A percentile compares a stretch with the other conserved stretches of the same genome.
phyloP scores from a whole-genome alignment of 2,113 vertebrate species.

The Cercocebus atys region DNA sequence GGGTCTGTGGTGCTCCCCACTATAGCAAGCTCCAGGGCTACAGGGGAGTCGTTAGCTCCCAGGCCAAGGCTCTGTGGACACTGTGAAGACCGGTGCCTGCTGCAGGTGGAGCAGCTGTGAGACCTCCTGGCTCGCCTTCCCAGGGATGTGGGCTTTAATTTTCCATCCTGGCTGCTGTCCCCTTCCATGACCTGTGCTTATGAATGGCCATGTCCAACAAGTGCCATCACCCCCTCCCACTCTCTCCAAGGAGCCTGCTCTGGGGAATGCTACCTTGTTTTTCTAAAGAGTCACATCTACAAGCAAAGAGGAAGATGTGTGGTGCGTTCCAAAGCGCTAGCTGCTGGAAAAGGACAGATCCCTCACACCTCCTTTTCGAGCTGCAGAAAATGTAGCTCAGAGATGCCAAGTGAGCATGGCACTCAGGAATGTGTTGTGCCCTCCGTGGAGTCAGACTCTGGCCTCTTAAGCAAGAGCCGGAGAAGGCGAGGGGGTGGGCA shows the following conservation, averaged over 20 bases:
- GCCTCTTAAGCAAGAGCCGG: background rate
- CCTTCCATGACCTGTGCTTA: background rate
- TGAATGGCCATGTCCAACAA: background rate
- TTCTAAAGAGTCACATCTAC: background rate
- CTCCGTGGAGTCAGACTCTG: background rate
- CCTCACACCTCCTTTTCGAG: too few relatives aligned
- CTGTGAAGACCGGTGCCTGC: background rate
- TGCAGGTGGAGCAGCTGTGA: background rate
- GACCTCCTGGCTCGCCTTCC: background rate
- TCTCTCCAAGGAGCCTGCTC: background rate
- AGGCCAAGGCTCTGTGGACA: background rate
- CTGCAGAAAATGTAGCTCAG: background rate
- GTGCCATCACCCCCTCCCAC: background rate
- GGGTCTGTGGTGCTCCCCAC: background rate
- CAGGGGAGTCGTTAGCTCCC: too few relatives aligned
- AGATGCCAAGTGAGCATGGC: background rate
- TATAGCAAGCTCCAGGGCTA: background rate
- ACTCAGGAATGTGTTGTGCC: background rate
- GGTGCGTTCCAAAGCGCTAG: background rate
- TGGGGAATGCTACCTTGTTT: background rate
- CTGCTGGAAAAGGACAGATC: background rate
- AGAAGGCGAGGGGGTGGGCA: rapidly evolving
- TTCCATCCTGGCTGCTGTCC: background rate
- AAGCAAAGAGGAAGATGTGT: background rate
- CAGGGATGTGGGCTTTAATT: background rate